These are phyloP conservation scores for Trissonchulus latispiculum DNA, from an alignment of 2,888 invertebrate species.

Conservation along the genomic window DNA sequence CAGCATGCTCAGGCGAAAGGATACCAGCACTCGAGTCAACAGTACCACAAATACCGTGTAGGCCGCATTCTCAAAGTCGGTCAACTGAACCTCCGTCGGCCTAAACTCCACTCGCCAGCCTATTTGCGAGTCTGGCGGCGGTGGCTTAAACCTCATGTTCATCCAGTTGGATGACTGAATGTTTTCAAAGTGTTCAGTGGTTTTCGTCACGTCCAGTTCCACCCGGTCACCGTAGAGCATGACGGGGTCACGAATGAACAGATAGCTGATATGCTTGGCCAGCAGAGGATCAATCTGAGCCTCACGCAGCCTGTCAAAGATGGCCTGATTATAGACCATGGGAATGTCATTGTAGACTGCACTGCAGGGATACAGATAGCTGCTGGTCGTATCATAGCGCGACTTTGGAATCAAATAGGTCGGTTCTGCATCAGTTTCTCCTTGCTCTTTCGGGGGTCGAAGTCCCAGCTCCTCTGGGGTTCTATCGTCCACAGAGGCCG, in stretches of 20 bases:
- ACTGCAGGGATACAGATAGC: conserved; percentile 79
- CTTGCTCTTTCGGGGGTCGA: conserved; percentile 48
- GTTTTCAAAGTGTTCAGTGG: conserved; percentile 92
- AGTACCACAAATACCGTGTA: conserved; percentile 96
- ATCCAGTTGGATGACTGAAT: conserved; percentile 45
- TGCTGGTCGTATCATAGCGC: conserved; percentile 93
- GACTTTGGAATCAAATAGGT: conserved; percentile 78
- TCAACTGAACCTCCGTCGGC: conserved; percentile 93
- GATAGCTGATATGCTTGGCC: conserved; percentile 89
- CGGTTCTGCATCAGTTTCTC: too few relatives aligned
- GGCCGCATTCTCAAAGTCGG: conserved; percentile 99
- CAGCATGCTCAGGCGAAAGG: conserved; percentile 86
- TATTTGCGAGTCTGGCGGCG: conserved; percentile 78
- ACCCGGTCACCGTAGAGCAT: conserved; percentile 75
- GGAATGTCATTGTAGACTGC: conserved; percentile 80
- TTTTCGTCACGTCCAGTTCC: conserved; percentile 78
- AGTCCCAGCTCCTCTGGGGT: conserved; percentile 81
- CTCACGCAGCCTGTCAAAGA: conserved; percentile 68
- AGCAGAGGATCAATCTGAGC: conserved; percentile 84
- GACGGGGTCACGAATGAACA: conserved; percentile 93
- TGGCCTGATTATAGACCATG: conserved; percentile 68
- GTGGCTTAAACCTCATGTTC: conserved; percentile 71
- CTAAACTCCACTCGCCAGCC: conserved; percentile 99
- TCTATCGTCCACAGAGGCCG: conserved; percentile 65
- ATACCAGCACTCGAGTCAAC: conserved; percentile 80